phyloP scores from a whole-genome alignment of 2,888 invertebrate species.

The Nematopogon swammerdamellus region DNA sequence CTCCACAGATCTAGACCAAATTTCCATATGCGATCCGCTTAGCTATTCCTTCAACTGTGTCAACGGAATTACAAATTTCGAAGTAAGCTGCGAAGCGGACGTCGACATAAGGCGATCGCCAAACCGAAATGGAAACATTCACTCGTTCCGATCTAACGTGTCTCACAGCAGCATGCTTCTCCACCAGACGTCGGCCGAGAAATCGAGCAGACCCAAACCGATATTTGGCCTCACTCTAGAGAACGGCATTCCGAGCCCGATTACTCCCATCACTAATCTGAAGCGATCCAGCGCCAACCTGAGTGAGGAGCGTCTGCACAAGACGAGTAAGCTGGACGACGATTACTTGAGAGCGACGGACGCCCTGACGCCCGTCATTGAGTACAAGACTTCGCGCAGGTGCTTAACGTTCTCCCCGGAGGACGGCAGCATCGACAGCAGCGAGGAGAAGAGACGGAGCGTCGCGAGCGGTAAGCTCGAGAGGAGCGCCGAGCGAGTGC shows the following conservation, averaged over 20 bases:
- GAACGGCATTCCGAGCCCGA: slow-evolving; percentile 52
- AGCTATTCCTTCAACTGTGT: slow-evolving; percentile 25
- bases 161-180: slow-evolving; percentile 43
- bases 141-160: slow-evolving; percentile 30
- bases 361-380: slow-evolving; percentile 40
- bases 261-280: slow-evolving; percentile 38
- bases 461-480: slow-evolving; percentile 46
- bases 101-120: slow-evolving; percentile 9
- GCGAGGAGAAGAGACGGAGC: slow-evolving; percentile 51
- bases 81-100: slow-evolving; percentile 2
- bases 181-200: slow-evolving; percentile 19
- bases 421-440: slow-evolving; percentile 45
- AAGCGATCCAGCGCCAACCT: slow-evolving; percentile 39
- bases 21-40: slow-evolving; percentile 30
- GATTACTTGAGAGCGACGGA: slow-evolving; percentile 33
- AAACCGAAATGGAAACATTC: slow-evolving; percentile 12
- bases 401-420: slow-evolving; percentile 60
- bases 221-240: slow-evolving; percentile 44
- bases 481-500: slow-evolving; percentile 32
- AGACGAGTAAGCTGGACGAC: slow-evolving; percentile 50
- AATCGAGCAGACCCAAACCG: slow-evolving; percentile 30
- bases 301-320: slow-evolving; percentile 43
- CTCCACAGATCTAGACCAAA: slow-evolving; percentile 30
- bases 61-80: slow-evolving; percentile 16
- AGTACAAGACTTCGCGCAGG: slow-evolving; percentile 48